Percentiles rank a stretch among this genome's conserved stretches.
These are phyloP conservation scores for Rhinolophus ferrumequinum DNA, from an alignment of 2,113 vertebrate genomes.

Conservation along the genomic window DNA sequence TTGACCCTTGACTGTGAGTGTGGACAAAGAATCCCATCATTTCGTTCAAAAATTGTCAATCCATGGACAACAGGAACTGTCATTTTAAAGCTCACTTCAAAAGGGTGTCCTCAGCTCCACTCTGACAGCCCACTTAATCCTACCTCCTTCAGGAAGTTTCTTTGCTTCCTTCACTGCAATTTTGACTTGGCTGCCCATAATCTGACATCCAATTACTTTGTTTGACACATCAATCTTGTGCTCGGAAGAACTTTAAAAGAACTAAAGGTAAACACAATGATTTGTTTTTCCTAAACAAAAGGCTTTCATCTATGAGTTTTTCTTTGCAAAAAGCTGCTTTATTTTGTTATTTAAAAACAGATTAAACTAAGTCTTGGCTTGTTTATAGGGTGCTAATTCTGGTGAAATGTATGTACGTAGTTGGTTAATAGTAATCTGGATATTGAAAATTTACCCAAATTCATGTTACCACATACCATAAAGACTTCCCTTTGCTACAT, in stretches of 20 bases:
- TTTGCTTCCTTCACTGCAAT: neutral
- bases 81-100: neutral
- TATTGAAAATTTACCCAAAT: slow-evolving; percentile 26
- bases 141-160: neutral
- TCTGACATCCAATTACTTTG: neutral
- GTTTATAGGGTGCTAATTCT: slow-evolving; percentile 35
- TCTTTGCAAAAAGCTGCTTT: slow-evolving; percentile 23
- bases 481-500: neutral
- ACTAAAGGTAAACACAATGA: neutral
- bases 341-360: slow-evolving; percentile 45
- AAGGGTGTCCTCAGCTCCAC: neutral
- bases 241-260: slow-evolving; percentile 23
- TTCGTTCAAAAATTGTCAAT: neutral
- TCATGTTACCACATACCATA: neutral
- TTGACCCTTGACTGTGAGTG: neutral
- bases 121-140: neutral
- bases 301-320: slow-evolving; percentile 33
- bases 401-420: slow-evolving; percentile 7
- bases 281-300: slow-evolving; percentile 29
- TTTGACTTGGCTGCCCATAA: neutral
- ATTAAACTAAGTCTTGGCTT: neutral
- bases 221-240: neutral
- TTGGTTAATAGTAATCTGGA: slow-evolving; percentile 43
- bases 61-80: neutral
- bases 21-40: neutral